A percentile compares a stretch with the other conserved stretches of the same genome.
Evolutionary conservation across 2,797 vertebrate genomes (phyloP).

Genomic region (Gallinago stenura): DNA sequence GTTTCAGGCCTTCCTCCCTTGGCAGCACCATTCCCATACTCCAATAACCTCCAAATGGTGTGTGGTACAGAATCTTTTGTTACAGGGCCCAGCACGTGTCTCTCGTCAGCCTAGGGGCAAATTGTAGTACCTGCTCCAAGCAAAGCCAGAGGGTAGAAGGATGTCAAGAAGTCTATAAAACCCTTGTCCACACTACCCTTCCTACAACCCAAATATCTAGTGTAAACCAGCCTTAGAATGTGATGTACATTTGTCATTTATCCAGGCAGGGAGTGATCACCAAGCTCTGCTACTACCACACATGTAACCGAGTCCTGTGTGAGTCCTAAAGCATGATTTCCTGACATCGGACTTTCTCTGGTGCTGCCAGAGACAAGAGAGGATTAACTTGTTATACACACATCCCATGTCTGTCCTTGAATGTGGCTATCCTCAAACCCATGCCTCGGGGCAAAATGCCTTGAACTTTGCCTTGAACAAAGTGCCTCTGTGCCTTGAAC

Average conservation of each 20-base stretch:
- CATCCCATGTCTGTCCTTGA: not conserved
- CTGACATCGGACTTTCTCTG: not conserved
- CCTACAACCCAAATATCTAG: not conserved
- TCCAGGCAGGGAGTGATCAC: not conserved
- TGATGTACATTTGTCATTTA: not conserved
- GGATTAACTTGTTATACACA: not conserved
- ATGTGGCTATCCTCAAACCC: not conserved
- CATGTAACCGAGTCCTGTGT: not conserved
- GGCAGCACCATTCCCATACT: accelerated
- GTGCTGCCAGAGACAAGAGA: not conserved
- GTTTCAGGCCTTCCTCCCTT: not conserved
- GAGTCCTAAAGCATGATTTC: not conserved
- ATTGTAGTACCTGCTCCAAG: not conserved
- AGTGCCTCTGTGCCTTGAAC: not conserved
- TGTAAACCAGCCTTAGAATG: not conserved
- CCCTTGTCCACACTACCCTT: not conserved
- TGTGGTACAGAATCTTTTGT: not conserved
- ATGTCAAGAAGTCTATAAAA: not conserved
- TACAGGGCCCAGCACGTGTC: not conserved
- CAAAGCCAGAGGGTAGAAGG: not conserved
- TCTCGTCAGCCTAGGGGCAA: not conserved
- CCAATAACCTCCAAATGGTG: not conserved
- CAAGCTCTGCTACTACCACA: not conserved
- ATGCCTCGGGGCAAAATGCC: not conserved
- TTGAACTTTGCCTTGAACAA: too few relatives aligned